These are phyloP conservation scores for Meriones psammophilus DNA, from an alignment of 2,797 vertebrate genomes.

Conservation along the genomic window DNA sequence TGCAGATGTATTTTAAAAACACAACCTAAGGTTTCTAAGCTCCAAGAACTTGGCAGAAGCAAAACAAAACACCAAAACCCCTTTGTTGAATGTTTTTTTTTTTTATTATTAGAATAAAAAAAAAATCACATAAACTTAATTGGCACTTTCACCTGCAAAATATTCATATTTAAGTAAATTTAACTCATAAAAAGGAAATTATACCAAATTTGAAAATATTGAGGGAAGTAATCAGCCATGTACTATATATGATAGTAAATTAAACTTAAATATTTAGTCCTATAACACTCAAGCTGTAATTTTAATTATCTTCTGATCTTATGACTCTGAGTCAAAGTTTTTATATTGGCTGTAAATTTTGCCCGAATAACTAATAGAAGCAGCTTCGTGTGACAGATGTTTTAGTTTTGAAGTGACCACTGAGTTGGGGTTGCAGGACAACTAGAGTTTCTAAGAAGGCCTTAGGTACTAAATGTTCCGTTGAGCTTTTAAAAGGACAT, in stretches of 20 bases:
- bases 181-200: too few relatives aligned
- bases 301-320: conserved; percentile 87
- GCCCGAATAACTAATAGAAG: conserved; percentile 48
- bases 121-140: too few relatives aligned
- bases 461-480: not conserved
- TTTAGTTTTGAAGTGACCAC: not conserved
- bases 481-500: not conserved
- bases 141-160: too few relatives aligned
- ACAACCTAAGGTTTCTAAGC: too few relatives aligned
- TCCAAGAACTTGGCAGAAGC: too few relatives aligned
- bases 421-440: not conserved
- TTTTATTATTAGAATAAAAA: too few relatives aligned
- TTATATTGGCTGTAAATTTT: conserved; percentile 67
- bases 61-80: too few relatives aligned
- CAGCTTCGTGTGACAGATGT: not conserved
- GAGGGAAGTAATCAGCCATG: conserved; percentile 62
- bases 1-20: too few relatives aligned
- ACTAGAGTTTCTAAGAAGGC: not conserved
- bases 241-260: conserved; percentile 85
- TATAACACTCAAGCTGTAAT: conserved; percentile 84
- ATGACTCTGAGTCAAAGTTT: conserved; percentile 84
- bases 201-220: not conserved
- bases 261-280: conserved; percentile 86
- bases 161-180: too few relatives aligned
- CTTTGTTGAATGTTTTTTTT: too few relatives aligned